A percentile compares a stretch with the other conserved stretches of the same genome.
phyloP scores from a whole-genome alignment of 2,113 vertebrate species.

The Odontophorus gujanensis region DNA sequence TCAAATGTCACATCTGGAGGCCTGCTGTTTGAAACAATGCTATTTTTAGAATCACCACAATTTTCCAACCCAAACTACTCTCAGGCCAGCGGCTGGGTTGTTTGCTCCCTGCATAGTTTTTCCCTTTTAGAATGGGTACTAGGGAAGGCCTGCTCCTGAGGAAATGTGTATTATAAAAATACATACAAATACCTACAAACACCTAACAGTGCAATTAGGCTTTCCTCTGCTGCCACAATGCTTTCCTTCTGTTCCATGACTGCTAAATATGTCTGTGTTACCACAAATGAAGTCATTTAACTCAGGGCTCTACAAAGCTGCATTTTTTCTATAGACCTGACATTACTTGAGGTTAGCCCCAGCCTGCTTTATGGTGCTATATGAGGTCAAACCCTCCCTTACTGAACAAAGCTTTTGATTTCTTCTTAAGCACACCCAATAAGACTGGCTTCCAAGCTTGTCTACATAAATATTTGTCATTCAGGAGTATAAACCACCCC shows the following conservation, averaged over 20 bases:
- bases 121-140: constrained; percentile 47
- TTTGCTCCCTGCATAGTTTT: constrained; percentile 70
- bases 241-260: constrained; percentile 50
- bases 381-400: constrained; percentile 47
- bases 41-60: constrained; percentile 76
- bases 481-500: neutral
- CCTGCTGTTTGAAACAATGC: constrained; percentile 70
- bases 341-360: constrained; percentile 54
- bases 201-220: constrained; percentile 23
- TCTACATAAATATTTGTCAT: constrained; percentile 28
- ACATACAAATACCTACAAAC: constrained; percentile 1
- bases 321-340: constrained; percentile 57
- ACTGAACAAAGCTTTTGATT: constrained; percentile 48
- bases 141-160: constrained; percentile 44
- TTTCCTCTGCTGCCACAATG: constrained; percentile 40
- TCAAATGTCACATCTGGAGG: constrained; percentile 77
- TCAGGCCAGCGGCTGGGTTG: constrained; percentile 60
- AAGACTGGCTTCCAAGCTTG: neutral
- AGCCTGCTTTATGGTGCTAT: constrained; percentile 47
- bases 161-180: constrained; percentile 54
- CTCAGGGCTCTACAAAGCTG: constrained; percentile 1
- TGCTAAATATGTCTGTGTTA: constrained; percentile 52
- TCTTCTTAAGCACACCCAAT: constrained; percentile 11
- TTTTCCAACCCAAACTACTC: constrained; percentile 74
- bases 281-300: constrained; percentile 63